A percentile compares a stretch with the other conserved stretches of the same genome.
Evolutionary conservation across 92 coral and sea anemone species (phyloP).

Genomic region (Palythoa caribaeorum): DNA sequence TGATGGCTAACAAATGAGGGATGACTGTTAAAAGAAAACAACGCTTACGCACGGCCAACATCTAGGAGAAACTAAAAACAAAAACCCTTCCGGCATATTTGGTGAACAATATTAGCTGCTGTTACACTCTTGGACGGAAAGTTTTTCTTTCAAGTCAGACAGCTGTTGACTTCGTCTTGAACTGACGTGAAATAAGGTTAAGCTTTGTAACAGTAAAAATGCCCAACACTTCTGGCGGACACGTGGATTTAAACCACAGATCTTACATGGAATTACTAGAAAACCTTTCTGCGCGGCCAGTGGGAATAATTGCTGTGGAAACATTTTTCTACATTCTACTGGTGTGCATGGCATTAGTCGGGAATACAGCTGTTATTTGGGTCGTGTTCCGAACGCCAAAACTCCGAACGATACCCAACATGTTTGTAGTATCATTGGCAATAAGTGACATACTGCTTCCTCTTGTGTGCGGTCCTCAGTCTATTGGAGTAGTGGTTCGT

Average conservation of each 20-base stretch:
- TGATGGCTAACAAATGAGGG: background rate
- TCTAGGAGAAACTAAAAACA: background rate
- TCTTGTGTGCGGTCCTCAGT: slow-evolving; percentile 57
- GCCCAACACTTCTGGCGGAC: background rate
- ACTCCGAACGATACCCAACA: slow-evolving; percentile 66
- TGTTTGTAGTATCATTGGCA: slow-evolving; percentile 72
- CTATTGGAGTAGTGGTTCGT: slow-evolving; percentile 51
- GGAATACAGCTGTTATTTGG: slow-evolving; percentile 71
- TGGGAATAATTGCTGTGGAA: slow-evolving; percentile 29
- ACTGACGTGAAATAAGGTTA: background rate
- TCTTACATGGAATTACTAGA: background rate
- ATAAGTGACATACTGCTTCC: slow-evolving; percentile 70
- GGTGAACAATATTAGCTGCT: slow-evolving; percentile 3
- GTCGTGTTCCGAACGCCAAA: slow-evolving; percentile 66
- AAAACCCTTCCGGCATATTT: slow-evolving; percentile 10
- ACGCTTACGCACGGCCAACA: background rate
- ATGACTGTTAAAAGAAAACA: slow-evolving; percentile 3
- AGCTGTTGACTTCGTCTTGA: slow-evolving; percentile 4
- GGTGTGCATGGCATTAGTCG: slow-evolving; percentile 48
- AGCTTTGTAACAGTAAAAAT: background rate
- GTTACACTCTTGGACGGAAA: background rate
- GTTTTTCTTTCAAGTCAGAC: background rate
- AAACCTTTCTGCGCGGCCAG: slow-evolving; percentile 33
- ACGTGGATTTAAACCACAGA: slow-evolving; percentile 11
- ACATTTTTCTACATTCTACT: slow-evolving; percentile 49